Base-by-base conservation (phyloP, 2,113 vertebrate species). In the Diphyllodes magnificus region DNA sequence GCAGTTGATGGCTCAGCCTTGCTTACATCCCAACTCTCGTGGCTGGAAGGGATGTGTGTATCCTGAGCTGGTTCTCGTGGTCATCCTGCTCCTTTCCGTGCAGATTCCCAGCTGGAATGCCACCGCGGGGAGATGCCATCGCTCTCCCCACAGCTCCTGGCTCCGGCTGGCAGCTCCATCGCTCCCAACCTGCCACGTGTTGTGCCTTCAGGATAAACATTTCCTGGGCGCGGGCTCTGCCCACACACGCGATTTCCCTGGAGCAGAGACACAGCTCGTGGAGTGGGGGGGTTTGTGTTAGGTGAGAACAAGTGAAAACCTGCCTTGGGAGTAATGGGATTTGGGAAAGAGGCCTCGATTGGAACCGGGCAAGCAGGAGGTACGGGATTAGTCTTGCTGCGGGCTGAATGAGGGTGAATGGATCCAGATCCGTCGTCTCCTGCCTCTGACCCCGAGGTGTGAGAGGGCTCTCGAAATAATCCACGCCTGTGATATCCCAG, bases 151-250 rank as follows among this genome's bases (percentile, higher is more conserved):
- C 6, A 5, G 78, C 37, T 71, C 39, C 31, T 30, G 27, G 89
- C 66, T 84, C 23, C 1, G 24, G 37, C 82, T 82, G 71, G 71
- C n/a, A 47, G 80, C 49, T 66, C 90, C 72, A 12, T 72, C 6
- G 5, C 35, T 88, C 69, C 91, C 86, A 78, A 60, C 78, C 73
- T 78, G 92, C 60, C 12, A 8, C 23, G 15, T 44, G 14, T 57
- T 44, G 51, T 44, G 40, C 78, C 78, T 95, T 20, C 90, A 85
- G 92, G 77, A 94, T 93, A 90, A 94, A 94, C 90, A 87, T 79
- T 75, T 92, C 92, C 92, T 28, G 37, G 93, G 87, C 3, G 4
- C 7, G 1, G 86, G 91, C 77, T 95, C 84, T 96, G 83, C 84
- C 93, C 86, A 95, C 93, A 56, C 82, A 47, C 1, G 3, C 1